phyloP scores from a whole-genome alignment of 2,888 invertebrate genomes.

The Metellina segmentata region DNA sequence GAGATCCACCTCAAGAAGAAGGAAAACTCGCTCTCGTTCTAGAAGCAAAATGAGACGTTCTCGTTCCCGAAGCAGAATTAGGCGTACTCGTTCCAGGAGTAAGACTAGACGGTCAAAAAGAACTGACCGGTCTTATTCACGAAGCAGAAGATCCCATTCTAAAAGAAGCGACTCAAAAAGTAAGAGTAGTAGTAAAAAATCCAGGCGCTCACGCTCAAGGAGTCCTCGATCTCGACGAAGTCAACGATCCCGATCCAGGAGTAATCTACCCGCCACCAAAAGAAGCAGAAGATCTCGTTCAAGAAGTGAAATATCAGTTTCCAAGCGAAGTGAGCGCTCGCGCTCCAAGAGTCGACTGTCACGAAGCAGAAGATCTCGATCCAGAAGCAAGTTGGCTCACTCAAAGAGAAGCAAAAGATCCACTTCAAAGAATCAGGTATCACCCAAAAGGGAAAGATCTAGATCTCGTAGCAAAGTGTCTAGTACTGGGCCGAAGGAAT shows the following conservation, averaged over 20 bases:
- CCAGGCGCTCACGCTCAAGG: conserved; percentile 51
- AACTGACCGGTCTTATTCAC: conserved; percentile 55
- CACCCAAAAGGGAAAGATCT: conserved; percentile 42
- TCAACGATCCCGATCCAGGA: conserved; percentile 55
- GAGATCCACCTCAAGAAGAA: conserved; percentile 56
- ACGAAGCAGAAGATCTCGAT: conserved; percentile 22
- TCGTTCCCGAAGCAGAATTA: conserved; percentile 46
- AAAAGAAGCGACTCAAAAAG: conserved; percentile 51
- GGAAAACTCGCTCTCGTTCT: conserved; percentile 62
- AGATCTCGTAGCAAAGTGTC: conserved; percentile 51
- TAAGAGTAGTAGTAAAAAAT: conserved; percentile 37
- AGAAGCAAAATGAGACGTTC: conserved; percentile 63
- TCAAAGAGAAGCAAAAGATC: conserved; percentile 45
- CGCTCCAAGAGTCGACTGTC: conserved; percentile 63
- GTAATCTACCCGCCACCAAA: conserved; percentile 39
- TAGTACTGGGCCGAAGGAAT: conserved; percentile 12
- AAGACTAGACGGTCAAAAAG: conserved; percentile 55
- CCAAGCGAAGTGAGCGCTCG: conserved; percentile 55
- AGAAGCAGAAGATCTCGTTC: conserved; percentile 49
- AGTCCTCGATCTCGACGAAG: conserved; percentile 56
- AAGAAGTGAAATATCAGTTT: conserved; percentile 39
- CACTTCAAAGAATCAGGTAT: conserved; percentile 17
- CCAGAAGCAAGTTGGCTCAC: conserved; percentile 27
- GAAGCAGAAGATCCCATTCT: conserved; percentile 64
- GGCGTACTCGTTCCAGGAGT: conserved; percentile 58